Base-by-base conservation (phyloP, 2,888 invertebrate genomes). In the Trimorus sp. region DNA sequence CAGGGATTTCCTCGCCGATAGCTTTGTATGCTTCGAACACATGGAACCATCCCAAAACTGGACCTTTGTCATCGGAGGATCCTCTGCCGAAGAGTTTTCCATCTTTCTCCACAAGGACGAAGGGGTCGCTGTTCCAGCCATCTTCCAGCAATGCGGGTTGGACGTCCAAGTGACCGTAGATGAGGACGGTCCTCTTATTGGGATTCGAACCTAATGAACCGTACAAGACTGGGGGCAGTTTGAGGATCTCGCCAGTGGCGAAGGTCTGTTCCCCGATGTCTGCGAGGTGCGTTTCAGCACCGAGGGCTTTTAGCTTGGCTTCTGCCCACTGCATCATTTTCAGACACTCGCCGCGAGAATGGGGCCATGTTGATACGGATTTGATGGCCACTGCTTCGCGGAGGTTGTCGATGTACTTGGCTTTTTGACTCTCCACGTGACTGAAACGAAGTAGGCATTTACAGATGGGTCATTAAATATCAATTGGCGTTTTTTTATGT, bases 121-220 rank as follows among this genome's bases (percentile, higher is more conserved):
- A 99, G 0, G 99, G 99, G 79, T 99, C 98, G 0, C 98, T 96
- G 84, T 96, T 94, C 99, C 99, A 99, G 0, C 99, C 99, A 93
- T 99, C 99, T 82, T 96, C 96, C 90, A 95, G 95, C 40, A 95
- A 91, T 0, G 99, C 99, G 9, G 99, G 99, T 91, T 99, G 99
- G 0, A 99, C 99, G 93, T 99, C 99, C 89, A 99, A 94, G 92
- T 99, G 99, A 0, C 99, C 99, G 92, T 99, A 99, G 75, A 99
- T 93, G 76, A 97, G 95, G 54, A 99, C 95, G 7, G 99, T 99
- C 90, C 97, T 98, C 93, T 99, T 99, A 51, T 94, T 94, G 0
- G 95, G 93, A 90, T 98, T 97, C 2, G 85, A 86, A 84, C 98
- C 98, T 62, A 98, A 93, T 42, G 92, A 92, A 53, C 96, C 98